phyloP scores from a whole-genome alignment of 64 coral and sea anemone species.

The Stylophora pistillata region DNA sequence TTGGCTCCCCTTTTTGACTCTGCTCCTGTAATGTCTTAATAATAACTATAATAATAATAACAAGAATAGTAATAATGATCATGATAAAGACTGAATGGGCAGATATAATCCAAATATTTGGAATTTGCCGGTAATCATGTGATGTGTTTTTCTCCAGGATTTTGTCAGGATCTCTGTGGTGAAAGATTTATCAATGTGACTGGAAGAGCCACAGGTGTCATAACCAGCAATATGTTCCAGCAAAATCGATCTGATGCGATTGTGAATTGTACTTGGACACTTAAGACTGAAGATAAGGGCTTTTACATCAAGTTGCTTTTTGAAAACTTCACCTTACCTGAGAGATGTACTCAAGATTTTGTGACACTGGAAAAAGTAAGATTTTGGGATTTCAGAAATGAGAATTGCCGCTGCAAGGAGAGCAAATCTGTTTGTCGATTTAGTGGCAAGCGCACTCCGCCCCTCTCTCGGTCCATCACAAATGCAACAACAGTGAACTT shows the following conservation, averaged over 20 bases:
- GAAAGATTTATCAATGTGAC: background rate
- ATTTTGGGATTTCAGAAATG: background rate
- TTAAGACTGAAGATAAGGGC: background rate
- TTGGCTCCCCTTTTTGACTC: too few relatives aligned
- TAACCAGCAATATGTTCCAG: background rate
- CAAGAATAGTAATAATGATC: too few relatives aligned
- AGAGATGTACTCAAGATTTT: background rate
- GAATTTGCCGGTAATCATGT: background rate
- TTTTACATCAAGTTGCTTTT: conserved; percentile 35
- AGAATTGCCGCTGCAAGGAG: background rate
- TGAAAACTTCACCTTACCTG: background rate
- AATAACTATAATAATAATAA: too few relatives aligned
- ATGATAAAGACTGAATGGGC: too few relatives aligned
- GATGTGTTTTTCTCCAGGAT: background rate
- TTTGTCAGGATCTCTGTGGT: background rate
- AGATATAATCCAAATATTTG: background rate
- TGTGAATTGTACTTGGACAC: background rate
- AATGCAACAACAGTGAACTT: background rate
- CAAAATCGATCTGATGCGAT: background rate
- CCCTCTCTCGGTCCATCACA: background rate
- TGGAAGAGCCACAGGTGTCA: conserved; percentile 4
- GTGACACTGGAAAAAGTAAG: conserved; percentile 4
- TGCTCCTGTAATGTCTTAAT: too few relatives aligned
- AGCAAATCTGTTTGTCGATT: background rate
- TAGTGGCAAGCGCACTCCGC: background rate